A percentile compares a stretch with the other conserved stretches of the same genome.
These are phyloP conservation scores for Rhodophaea formosa DNA, from an alignment of 2,888 invertebrate genomes.

Conservation along the genomic window DNA sequence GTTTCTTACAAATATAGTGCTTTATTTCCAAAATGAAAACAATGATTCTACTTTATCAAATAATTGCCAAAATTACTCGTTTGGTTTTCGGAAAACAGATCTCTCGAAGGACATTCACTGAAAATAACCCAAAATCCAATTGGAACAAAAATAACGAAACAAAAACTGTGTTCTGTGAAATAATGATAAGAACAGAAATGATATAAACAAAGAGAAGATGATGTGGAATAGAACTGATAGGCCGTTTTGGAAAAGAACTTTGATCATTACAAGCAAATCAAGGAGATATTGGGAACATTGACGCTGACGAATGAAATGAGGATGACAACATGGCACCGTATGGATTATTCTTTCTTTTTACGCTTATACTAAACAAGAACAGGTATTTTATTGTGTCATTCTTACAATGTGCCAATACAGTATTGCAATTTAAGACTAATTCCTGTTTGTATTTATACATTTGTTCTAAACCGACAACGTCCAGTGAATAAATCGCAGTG, in stretches of 20 bases:
- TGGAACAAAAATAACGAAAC: constrained; percentile 47
- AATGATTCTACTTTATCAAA: constrained; percentile 59
- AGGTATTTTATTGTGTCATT: constrained; percentile 49
- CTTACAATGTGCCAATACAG: constrained; percentile 61
- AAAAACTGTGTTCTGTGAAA: constrained; percentile 59
- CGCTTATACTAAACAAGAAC: constrained; percentile 49
- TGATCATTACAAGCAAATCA: constrained; percentile 72
- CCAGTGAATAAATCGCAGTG: constrained; percentile 68
- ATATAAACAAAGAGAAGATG: constrained; percentile 66
- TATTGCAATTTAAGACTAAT: constrained; percentile 42
- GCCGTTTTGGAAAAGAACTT: constrained; percentile 81
- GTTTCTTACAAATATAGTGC: constrained; percentile 59
- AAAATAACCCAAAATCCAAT: constrained; percentile 54
- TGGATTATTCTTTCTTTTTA: constrained; percentile 36
- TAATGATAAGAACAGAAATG: constrained; percentile 65
- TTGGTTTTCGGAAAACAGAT: constrained; percentile 77
- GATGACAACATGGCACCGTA: constrained; percentile 57
- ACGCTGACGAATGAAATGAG: constrained; percentile 61
- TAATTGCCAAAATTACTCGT: constrained; percentile 53
- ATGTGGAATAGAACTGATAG: constrained; percentile 75
- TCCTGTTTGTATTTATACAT: constrained; percentile 42
- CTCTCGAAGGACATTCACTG: constrained; percentile 80
- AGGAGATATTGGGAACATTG: constrained; percentile 62
- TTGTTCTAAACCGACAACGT: constrained; percentile 56
- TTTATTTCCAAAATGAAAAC: constrained; percentile 60